Conservation (phyloP, 92 coral and sea anemone species). For the Porites rus region DNA sequence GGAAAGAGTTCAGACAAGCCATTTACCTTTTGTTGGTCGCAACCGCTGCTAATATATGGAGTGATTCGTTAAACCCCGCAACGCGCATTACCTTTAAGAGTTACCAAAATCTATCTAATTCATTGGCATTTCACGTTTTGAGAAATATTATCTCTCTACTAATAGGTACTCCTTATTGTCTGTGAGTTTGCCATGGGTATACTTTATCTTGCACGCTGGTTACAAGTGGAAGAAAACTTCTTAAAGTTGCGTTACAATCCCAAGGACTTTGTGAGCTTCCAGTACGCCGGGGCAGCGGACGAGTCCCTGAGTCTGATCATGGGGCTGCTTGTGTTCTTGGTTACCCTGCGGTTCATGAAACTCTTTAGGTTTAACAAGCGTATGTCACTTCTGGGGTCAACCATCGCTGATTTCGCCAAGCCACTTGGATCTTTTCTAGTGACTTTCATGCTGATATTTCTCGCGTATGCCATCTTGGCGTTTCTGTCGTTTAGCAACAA, state of each 20-base stretch:
- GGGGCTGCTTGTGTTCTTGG: constrained; percentile 86
- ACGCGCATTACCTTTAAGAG: too few species aligned
- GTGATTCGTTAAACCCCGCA: too few species aligned
- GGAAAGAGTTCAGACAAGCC: too few species aligned
- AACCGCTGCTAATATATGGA: too few species aligned
- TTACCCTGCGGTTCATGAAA: constrained; percentile 80
- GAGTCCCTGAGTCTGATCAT: constrained; percentile 71
- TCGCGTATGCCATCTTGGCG: constrained; percentile 78
- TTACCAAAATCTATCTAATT: too few species aligned
- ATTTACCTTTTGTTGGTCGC: too few species aligned
- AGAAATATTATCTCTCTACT: neutral
- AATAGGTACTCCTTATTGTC: constrained; percentile 35
- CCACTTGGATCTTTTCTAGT: constrained; percentile 80
- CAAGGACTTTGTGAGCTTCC: constrained; percentile 91
- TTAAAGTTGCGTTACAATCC: constrained; percentile 84
- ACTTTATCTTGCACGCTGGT: constrained; percentile 81
- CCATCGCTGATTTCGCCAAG: constrained; percentile 77
- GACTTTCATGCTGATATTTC: constrained; percentile 72
- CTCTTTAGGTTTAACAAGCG: constrained; percentile 83
- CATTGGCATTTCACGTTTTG: neutral
- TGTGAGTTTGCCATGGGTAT: constrained; percentile 73
- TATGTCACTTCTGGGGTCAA: constrained; percentile 86
- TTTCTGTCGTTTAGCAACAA: constrained; percentile 68
- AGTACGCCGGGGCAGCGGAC: constrained; percentile 92
- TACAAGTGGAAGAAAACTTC: constrained; percentile 85